A percentile compares a stretch with the other conserved stretches of the same genome.
phyloP scores from a whole-genome alignment of 2,797 vertebrate genomes.

The Danio tinwini region DNA sequence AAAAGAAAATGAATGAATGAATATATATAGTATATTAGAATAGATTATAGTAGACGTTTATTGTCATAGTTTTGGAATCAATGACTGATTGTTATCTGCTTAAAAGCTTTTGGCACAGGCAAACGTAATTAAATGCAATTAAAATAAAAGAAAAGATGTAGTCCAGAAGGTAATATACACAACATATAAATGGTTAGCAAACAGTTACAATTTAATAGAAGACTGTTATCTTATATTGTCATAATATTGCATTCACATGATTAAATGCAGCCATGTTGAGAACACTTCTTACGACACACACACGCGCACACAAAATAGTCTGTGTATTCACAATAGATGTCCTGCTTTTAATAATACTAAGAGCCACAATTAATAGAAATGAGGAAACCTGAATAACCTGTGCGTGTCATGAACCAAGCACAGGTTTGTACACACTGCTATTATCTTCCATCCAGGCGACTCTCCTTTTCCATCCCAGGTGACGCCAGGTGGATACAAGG shows the following conservation, averaged over 20 bases:
- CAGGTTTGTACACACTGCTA: conserved; percentile 52
- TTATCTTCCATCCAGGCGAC: conserved; percentile 49
- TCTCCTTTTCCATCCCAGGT: conserved; percentile 61
- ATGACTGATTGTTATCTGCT: no score
- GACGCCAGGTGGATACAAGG: conserved; percentile 63
- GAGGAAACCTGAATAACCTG: conserved; percentile 57
- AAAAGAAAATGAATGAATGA: no score
- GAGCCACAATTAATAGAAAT: conserved; percentile 41
- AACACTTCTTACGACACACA: background rate
- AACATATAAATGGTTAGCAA: no score
- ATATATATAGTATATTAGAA: no score
- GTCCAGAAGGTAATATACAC: no score
- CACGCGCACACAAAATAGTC: background rate
- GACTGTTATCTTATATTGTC: no score
- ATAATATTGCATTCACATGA: conserved; percentile 39
- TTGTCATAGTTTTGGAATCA: no score
- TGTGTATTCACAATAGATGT: background rate
- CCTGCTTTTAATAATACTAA: conserved; percentile 8
- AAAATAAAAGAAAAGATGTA: no score
- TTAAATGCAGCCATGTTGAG: conserved; percentile 62
- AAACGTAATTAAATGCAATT: no score
- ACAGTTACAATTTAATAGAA: no score
- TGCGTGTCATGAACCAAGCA: conserved; percentile 62
- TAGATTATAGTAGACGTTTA: no score
- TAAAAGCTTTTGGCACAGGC: no score